A percentile compares a stretch with the other conserved stretches of the same genome.
Conservation (phyloP, 2,888 invertebrate genomes). For the Aphidoletes aphidimyza region DNA sequence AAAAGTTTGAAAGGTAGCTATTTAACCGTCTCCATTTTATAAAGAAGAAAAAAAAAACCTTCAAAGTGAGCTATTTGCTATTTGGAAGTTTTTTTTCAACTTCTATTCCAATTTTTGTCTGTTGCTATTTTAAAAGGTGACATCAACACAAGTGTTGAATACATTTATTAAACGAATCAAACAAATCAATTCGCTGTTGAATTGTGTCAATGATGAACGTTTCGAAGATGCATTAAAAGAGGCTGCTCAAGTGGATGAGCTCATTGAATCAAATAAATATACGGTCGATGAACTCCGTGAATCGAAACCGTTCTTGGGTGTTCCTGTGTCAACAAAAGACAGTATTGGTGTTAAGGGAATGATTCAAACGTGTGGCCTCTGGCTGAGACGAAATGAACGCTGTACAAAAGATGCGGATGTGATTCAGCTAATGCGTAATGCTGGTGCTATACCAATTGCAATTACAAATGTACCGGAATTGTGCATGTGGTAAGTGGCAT, state of each 20-base stretch:
- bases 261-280: conserved; percentile 72
- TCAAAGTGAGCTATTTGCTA: no score
- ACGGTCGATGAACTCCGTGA: conserved; percentile 72
- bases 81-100: no score
- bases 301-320: conserved; percentile 86
- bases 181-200: conserved; percentile 84
- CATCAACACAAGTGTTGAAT: conserved; percentile 78
- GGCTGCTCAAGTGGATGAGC: conserved; percentile 79
- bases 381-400: conserved; percentile 73
- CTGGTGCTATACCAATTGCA: conserved; percentile 90
- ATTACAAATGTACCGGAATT: conserved; percentile 93
- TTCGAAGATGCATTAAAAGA: conserved; percentile 83
- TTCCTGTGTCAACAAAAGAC: conserved; percentile 92
- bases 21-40: no score
- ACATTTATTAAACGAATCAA: conserved; percentile 79
- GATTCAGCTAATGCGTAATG: conserved; percentile 76
- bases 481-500: conserved; percentile 82
- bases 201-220: conserved; percentile 84
- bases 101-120: no score
- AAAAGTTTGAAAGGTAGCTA: no score
- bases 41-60: no score
- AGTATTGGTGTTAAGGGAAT: conserved; percentile 83
- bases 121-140: no score
- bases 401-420: conserved; percentile 79
- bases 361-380: conserved; percentile 84